Base-by-base conservation (phyloP, 2,797 vertebrate genomes). In the Ceyx erithaca region DNA sequence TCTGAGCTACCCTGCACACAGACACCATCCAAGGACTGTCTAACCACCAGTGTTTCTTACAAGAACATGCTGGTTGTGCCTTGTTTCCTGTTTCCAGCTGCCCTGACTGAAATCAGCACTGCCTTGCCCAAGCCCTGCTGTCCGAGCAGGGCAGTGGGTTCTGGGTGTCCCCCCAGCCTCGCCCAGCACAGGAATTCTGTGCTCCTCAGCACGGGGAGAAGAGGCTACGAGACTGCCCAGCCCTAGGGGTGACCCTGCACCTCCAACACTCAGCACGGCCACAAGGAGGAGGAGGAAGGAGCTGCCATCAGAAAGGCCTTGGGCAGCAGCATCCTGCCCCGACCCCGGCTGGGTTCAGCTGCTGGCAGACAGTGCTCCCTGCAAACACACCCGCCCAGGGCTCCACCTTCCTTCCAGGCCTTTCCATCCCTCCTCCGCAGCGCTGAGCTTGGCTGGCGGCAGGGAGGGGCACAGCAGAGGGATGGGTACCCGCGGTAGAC, bases 181-280 rank as follows among this genome's bases (percentile, higher is more conserved):
- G 0, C 14, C 8, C 4, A 1, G 40, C 19, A 17, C 21, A 2
- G 28, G 7, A 4, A n/a, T 4, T 12, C 6, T 28, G 55, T 49
- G 14, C 9, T 23, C 6, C 26, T 6, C 4, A 17, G 22, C 9
- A 23, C 7, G 30, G 19, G n/a, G 20, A 54, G 14, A 20, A 48
- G 30, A 21, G 10, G n/a, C 18, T 16, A 40, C 17, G 63, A 12
- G 23, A 17, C 12, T 25, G 55, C 41, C 57, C 4, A 1, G 26
- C 17, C 18, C 4, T 12, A 58, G 1, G 1, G 12, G 31, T 12
- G 46, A 37, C 33, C 35, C 23, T 1, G 16, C 21, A 13, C 4
- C 37, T 35, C 46, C 26, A 33, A 14, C 9, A 26, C 41, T 4
- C 28, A 58, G 37, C 1, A 1, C 62, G 58, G 18, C 10, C 14